These are phyloP conservation scores for Leucosticte australis DNA, from an alignment of 2,113 vertebrate species.

Conservation along the genomic window DNA sequence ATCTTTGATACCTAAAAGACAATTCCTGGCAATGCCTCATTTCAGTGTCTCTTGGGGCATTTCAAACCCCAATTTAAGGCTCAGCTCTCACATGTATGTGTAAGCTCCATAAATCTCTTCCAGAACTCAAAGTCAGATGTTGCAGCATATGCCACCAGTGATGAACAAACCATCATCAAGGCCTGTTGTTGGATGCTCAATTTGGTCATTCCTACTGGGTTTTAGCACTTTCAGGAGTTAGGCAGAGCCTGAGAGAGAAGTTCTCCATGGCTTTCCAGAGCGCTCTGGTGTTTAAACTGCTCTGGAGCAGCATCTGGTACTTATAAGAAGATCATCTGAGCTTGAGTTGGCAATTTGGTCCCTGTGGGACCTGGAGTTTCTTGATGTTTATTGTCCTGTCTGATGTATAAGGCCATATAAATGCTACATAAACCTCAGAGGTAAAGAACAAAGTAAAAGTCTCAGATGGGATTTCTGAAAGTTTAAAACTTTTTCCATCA, in stretches of 20 bases:
- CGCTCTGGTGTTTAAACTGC: background rate
- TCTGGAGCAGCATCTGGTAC: background rate
- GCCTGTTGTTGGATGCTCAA: background rate
- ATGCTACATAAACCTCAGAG: conserved; percentile 31
- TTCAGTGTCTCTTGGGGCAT: background rate
- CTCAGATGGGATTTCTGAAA: conserved; percentile 51
- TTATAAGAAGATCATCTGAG: background rate
- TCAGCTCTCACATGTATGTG: fast-evolving
- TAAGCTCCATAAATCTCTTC: background rate
- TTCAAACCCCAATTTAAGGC: background rate
- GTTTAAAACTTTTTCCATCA: conserved; percentile 47
- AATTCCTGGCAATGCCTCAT: background rate
- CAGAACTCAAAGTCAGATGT: background rate
- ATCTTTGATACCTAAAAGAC: background rate
- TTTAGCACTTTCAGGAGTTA: background rate
- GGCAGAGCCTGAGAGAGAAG: background rate
- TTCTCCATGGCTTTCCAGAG: background rate
- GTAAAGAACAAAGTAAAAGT: conserved; percentile 52
- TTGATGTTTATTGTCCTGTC: conserved; percentile 41
- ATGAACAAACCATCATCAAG: background rate
- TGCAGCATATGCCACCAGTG: background rate
- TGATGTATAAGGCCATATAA: background rate
- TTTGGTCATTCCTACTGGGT: background rate
- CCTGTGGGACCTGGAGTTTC: background rate
- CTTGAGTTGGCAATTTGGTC: background rate